A percentile compares a stretch with the other conserved stretches of the same genome.
Conservation (phyloP, 2,797 vertebrate genomes). For the Argyrosomus regius region DNA sequence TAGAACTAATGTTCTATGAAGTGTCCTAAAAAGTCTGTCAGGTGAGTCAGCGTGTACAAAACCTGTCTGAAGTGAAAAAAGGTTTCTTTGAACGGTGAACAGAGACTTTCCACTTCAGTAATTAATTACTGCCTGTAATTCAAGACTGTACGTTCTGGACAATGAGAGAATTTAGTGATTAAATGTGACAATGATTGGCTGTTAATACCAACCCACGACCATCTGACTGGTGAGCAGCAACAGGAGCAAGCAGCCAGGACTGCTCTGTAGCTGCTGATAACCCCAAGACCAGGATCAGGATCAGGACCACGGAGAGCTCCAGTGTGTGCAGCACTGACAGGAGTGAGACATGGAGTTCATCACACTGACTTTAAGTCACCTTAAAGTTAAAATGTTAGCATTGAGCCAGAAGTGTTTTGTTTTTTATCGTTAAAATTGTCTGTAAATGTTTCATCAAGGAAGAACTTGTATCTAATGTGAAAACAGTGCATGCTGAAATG, state of each 20-base stretch:
- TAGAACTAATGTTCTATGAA: neutral
- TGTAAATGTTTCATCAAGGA: neutral
- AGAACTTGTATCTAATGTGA: neutral
- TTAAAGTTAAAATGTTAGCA: neutral
- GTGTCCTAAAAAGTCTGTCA: neutral
- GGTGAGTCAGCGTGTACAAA: neutral
- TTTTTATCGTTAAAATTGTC: neutral
- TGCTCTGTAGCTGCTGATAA: neutral
- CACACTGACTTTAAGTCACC: neutral
- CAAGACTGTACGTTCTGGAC: no score
- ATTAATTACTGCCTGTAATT: neutral
- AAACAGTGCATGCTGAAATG: neutral
- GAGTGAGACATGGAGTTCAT: neutral
- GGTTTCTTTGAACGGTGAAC: neutral
- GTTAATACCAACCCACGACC: neutral
- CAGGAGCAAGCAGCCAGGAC: neutral
- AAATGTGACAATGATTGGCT: neutral
- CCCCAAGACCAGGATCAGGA: slow-evolving; percentile 1
- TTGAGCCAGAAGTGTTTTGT: neutral
- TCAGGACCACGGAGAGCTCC: slow-evolving; percentile 47
- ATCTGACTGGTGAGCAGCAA: neutral
- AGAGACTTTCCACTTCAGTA: slow-evolving; percentile 3
- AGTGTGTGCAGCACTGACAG: neutral
- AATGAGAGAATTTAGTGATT: neutral
- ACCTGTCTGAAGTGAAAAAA: neutral